Conservation (phyloP, 2,113 vertebrate genomes). For the Tachycineta bicolor region DNA sequence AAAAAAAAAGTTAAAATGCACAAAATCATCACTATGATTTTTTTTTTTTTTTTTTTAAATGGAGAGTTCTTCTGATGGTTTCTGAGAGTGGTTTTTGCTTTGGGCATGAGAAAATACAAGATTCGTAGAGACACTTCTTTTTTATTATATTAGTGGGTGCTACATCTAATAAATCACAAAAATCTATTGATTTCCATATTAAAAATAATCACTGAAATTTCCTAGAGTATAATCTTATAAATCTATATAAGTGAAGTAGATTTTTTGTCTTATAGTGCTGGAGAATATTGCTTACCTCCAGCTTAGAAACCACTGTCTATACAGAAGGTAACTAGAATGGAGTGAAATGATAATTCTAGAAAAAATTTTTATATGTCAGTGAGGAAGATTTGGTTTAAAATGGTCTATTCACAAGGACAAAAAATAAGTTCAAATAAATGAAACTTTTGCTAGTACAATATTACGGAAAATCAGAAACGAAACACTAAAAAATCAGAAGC, state of each 20-base stretch:
- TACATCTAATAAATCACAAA: neutral
- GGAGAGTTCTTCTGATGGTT: rapidly evolving
- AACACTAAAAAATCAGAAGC: neutral
- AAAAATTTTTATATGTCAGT: neutral
- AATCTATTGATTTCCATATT: neutral
- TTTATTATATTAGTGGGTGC: neutral
- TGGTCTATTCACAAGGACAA: neutral
- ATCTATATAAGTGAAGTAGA: too few relatives aligned
- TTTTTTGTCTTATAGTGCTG: neutral
- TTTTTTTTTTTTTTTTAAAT: neutral
- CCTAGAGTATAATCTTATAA: neutral
- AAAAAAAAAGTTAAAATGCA: neutral
- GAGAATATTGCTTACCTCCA: neutral
- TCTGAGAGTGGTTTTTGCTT: too few relatives aligned
- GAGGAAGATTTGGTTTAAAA: neutral
- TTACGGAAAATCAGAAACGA: neutral
- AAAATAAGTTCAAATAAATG: neutral
- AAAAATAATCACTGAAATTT: neutral
- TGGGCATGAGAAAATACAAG: neutral
- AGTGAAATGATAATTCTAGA: neutral
- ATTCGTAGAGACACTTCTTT: neutral
- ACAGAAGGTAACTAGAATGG: neutral
- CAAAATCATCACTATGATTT: neutral
- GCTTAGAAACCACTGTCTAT: neutral
- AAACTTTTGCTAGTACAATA: neutral